Percentiles rank a stretch among this genome's conserved stretches.
These are phyloP conservation scores for Amazona guildingii DNA, from an alignment of 2,113 vertebrate species.

Conservation along the genomic window DNA sequence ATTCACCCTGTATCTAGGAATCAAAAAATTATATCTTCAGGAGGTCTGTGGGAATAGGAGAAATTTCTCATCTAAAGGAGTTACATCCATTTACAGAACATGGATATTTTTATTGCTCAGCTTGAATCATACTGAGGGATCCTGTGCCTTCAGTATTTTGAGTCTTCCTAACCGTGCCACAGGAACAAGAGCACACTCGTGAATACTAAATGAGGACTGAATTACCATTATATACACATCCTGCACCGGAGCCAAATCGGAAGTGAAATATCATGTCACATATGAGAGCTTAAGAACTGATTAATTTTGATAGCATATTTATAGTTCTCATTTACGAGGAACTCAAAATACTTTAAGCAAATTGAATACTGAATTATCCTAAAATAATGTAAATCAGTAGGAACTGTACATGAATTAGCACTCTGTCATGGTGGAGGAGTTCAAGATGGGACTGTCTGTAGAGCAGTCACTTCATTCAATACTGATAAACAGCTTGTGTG, in stretches of 20 bases:
- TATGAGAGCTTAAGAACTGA: not conserved
- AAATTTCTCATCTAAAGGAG: conserved; percentile 8
- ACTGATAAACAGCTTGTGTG: not conserved
- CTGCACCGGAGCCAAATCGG: not conserved
- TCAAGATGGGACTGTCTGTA: not conserved
- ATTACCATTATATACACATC: conserved; percentile 23
- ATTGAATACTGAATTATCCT: not conserved
- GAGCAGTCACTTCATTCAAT: not conserved
- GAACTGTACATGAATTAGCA: not conserved
- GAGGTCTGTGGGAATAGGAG: not conserved
- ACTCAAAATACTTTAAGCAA: conserved; percentile 20
- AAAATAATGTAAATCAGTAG: not conserved
- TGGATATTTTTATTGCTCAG: conserved; percentile 47
- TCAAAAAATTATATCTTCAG: conserved; percentile 1
- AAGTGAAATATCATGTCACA: conserved; percentile 11
- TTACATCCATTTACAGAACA: conserved; percentile 17
- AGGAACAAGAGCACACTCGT: not conserved
- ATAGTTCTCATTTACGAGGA: conserved; percentile 33
- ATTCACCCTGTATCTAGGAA: not conserved
- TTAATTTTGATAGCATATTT: conserved; percentile 53
- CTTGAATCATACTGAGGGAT: conserved; percentile 3
- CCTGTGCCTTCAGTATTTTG: conserved; percentile 14
- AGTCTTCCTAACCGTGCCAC: not conserved
- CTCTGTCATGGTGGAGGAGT: not conserved
- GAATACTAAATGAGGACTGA: conserved; percentile 14